These are phyloP conservation scores for Aplochiton taeniatus DNA, from an alignment of 2,797 vertebrate genomes.

Conservation along the genomic window DNA sequence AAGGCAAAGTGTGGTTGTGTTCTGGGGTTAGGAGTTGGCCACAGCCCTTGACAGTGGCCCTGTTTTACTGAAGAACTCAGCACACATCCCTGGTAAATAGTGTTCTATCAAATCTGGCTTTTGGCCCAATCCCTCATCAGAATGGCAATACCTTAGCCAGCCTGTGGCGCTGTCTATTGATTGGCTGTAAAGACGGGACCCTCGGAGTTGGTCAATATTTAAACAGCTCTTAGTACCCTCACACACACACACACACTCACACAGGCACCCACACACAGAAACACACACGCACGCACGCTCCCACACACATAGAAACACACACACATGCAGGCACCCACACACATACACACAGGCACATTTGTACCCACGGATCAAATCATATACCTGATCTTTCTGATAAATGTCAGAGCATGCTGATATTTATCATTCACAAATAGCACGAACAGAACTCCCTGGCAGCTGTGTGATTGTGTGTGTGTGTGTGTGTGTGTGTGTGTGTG, in stretches of 20 bases:
- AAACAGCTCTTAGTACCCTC: slow-evolving; percentile 51
- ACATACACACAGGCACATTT: too few species aligned
- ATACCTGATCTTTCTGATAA: slow-evolving; percentile 36
- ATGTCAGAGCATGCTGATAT: slow-evolving; percentile 65
- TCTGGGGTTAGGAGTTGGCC: too few species aligned
- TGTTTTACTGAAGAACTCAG: too few species aligned
- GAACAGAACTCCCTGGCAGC: slow-evolving; percentile 1
- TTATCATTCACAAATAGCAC: slow-evolving; percentile 59
- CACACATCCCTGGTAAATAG: too few species aligned
- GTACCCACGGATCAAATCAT: too few species aligned
- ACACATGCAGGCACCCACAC: too few species aligned
- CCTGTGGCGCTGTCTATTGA: slow-evolving; percentile 32
- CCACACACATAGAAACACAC: too few species aligned
- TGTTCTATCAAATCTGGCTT: too few species aligned
- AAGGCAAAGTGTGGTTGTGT: too few species aligned
- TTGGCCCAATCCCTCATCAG: background rate
- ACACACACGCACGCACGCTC: too few species aligned
- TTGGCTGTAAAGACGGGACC: slow-evolving; percentile 43
- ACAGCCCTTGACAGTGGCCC: too few species aligned
- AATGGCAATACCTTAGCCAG: slow-evolving; percentile 1
- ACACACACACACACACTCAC: background rate
- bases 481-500: slow-evolving; percentile 13
- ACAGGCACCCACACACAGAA: too few species aligned
- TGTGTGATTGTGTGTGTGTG: slow-evolving; percentile 13
- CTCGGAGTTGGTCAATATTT: slow-evolving; percentile 59